phyloP scores from a whole-genome alignment of 2,113 vertebrate species.

The Catharus fuscescens region DNA sequence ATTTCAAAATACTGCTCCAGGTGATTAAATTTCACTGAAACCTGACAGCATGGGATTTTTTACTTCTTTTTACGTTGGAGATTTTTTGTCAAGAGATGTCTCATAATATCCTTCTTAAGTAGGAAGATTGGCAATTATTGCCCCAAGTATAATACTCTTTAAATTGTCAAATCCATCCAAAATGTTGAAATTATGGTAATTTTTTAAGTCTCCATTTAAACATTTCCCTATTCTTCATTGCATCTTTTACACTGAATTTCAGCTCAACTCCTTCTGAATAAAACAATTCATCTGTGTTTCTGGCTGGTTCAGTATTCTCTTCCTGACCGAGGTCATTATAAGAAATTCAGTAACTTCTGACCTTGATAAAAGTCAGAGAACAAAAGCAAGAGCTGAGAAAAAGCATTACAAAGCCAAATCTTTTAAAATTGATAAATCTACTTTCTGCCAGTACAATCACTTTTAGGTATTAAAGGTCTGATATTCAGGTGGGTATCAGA shows the following conservation, averaged over 20 bases:
- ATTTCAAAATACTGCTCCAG: not conserved
- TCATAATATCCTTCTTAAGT: not conserved
- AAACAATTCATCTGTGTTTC: not conserved
- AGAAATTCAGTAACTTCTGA: not conserved
- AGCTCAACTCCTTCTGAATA: not conserved
- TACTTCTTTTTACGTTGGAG: not conserved
- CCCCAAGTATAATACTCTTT: not conserved
- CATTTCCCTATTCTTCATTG: not conserved
- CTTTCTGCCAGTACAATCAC: not conserved
- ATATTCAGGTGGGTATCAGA: not conserved
- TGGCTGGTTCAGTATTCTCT: not conserved
- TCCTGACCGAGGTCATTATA: not conserved
- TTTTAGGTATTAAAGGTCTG: not conserved
- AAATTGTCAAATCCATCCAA: not conserved
- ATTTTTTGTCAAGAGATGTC: not conserved
- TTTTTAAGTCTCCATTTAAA: not conserved
- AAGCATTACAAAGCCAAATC: not conserved
- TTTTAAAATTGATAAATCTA: not conserved
- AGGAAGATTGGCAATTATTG: not conserved
- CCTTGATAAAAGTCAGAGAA: not conserved
- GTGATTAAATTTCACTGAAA: not conserved
- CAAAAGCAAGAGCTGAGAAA: not conserved
- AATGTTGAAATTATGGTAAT: not conserved
- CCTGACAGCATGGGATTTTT: fast-evolving
- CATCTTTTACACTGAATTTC: not conserved